These are phyloP conservation scores for Rafetus swinhoei DNA, from an alignment of 2,113 vertebrate species.

Conservation along the genomic window DNA sequence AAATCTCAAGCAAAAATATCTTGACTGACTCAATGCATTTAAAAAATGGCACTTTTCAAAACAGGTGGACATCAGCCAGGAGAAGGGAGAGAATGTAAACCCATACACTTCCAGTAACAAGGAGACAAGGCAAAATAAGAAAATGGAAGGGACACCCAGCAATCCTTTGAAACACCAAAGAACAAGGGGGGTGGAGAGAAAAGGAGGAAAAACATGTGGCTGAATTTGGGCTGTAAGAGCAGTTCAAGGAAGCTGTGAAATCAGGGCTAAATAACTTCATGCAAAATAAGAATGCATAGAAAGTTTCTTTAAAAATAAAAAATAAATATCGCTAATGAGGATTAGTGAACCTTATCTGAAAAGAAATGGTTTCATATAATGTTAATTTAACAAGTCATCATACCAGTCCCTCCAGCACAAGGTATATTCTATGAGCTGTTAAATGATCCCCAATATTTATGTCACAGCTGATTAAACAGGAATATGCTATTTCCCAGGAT, in stretches of 20 bases:
- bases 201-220: accelerated
- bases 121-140: neutral
- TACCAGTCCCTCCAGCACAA: conserved; percentile 60
- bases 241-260: neutral
- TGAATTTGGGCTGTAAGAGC: neutral
- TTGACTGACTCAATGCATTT: neutral
- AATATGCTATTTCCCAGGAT: conserved; percentile 72
- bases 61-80: accelerated
- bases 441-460: conserved; percentile 78
- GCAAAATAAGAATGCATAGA: conserved; percentile 3
- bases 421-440: conserved; percentile 64
- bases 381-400: conserved; percentile 64
- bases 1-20: neutral
- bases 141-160: neutral
- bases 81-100: neutral
- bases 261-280: neutral
- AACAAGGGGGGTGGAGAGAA: too few relatives aligned
- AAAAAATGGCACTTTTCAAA: neutral
- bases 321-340: conserved; percentile 9
- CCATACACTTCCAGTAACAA: neutral
- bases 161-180: neutral
- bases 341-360: conserved; percentile 50
- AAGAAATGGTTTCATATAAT: conserved; percentile 12
- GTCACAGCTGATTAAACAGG: conserved; percentile 74
- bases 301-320: conserved; percentile 20